Percentiles rank a stretch among this genome's conserved stretches.
phyloP scores from a whole-genome alignment of 2,797 vertebrate genomes.

The Rhodeus uyekii region DNA sequence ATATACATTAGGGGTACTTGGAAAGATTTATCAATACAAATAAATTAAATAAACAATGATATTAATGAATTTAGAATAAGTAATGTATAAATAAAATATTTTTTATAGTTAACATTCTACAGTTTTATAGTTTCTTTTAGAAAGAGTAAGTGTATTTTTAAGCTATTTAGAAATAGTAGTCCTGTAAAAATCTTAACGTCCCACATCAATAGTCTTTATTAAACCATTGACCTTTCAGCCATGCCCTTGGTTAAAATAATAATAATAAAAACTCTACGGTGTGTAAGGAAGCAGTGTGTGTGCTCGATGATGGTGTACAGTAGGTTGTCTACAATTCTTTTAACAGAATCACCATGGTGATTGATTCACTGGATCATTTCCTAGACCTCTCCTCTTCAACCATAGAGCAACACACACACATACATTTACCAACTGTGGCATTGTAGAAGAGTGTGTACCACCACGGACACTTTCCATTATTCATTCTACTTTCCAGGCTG shows the following conservation, averaged over 20 bases:
- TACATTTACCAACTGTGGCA: constrained; percentile 33
- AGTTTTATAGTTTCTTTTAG: neutral
- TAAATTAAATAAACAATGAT: too few species aligned
- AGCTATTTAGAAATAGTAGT: neutral
- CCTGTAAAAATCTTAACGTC: neutral
- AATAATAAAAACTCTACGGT: neutral
- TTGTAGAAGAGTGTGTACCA: constrained; percentile 13
- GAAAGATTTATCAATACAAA: neutral
- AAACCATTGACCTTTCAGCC: neutral
- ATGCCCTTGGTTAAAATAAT: neutral
- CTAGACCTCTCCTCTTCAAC: constrained; percentile 43
- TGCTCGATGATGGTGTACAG: constrained; percentile 2
- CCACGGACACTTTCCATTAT: constrained; percentile 45
- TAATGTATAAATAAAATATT: neutral
- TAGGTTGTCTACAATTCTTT: constrained; percentile 11
- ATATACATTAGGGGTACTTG: neutral
- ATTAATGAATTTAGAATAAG: too few species aligned
- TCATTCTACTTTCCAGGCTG: constrained; percentile 43
- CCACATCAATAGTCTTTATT: neutral
- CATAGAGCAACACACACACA: constrained; percentile 41
- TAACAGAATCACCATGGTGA: constrained; percentile 47
- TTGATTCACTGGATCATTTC: constrained; percentile 51
- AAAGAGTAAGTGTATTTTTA: neutral
- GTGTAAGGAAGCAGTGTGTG: neutral
- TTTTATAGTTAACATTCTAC: neutral